Evolutionary conservation across 2,113 vertebrate species (phyloP).

Genomic region (Datnioides undecimradiatus): DNA sequence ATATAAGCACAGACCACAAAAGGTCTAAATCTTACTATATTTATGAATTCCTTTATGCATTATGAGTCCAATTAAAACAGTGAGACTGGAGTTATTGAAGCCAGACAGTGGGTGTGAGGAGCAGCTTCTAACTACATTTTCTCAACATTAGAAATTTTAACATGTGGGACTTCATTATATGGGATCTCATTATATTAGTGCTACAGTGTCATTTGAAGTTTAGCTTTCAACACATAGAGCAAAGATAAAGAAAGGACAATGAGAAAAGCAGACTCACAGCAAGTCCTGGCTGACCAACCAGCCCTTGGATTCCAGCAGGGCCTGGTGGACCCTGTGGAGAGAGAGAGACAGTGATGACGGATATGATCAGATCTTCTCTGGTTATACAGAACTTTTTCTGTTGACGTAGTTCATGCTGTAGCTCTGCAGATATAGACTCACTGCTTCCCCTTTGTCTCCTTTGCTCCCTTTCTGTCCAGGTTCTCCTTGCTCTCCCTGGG

Average conservation of each 20-base stretch:
- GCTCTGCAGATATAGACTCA: slow-evolving; percentile 62
- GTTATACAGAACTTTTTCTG: not conserved
- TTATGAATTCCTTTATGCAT: no score
- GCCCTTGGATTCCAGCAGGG: slow-evolving; percentile 89
- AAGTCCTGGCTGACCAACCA: slow-evolving; percentile 91
- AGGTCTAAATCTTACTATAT: no score
- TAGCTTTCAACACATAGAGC: not conserved
- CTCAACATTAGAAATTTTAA: no score
- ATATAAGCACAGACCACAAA: no score
- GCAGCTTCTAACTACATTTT: no score
- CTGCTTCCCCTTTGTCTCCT: slow-evolving; percentile 86
- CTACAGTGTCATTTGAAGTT: not conserved
- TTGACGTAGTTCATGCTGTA: not conserved
- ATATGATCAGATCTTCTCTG: not conserved
- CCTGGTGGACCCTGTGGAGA: slow-evolving; percentile 81
- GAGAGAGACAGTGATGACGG: not conserved
- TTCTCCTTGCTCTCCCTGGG: slow-evolving; percentile 84
- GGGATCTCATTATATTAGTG: not conserved
- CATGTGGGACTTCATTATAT: no score
- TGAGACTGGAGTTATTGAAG: no score
- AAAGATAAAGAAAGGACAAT: not conserved
- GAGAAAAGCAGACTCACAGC: slow-evolving; percentile 67
- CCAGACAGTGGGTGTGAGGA: no score
- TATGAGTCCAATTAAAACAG: no score
- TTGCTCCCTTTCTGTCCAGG: slow-evolving; percentile 87